Evolutionary conservation across 2,113 vertebrate genomes (phyloP).

Genomic region (Hiodon alosoides): DNA sequence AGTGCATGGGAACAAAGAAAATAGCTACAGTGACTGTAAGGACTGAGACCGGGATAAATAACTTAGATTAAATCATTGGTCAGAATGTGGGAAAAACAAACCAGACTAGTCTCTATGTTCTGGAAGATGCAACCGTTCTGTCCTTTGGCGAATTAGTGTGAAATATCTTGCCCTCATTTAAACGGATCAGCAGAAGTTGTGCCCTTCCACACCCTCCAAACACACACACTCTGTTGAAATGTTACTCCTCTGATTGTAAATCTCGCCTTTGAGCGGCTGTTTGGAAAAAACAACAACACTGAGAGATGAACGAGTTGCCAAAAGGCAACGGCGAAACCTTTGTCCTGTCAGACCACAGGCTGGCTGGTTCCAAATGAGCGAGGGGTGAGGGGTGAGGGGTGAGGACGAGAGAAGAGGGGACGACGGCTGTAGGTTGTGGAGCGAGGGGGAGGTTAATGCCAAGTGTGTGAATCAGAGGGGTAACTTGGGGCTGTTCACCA

Average conservation of each 20-base stretch:
- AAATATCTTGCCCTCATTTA: neutral
- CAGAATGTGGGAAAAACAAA: too few relatives aligned
- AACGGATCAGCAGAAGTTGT: neutral
- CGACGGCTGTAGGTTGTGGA: slow-evolving; percentile 3
- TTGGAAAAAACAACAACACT: neutral
- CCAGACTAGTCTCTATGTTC: neutral
- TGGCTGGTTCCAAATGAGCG: slow-evolving; percentile 1
- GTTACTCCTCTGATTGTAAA: slow-evolving; percentile 6
- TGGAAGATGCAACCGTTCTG: too few relatives aligned
- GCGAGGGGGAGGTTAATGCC: slow-evolving; percentile 40
- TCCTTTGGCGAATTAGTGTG: too few relatives aligned
- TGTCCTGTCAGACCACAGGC: neutral
- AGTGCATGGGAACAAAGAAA: too few relatives aligned
- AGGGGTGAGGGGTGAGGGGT: neutral
- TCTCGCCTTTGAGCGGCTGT: neutral
- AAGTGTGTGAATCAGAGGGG: slow-evolving; percentile 56
- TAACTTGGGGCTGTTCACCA: slow-evolving; percentile 49
- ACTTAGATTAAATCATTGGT: too few relatives aligned
- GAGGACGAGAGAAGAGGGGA: neutral
- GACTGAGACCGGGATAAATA: too few relatives aligned
- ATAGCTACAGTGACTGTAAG: too few relatives aligned
- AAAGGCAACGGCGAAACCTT: neutral
- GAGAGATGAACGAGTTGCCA: neutral
- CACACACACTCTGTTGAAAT: slow-evolving; percentile 15
- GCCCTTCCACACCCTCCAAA: neutral